Evolutionary conservation across 2,113 vertebrate species (phyloP), one percentile per base, ranked within the genome.

Genomic region (Aramus guarauna): DNA sequence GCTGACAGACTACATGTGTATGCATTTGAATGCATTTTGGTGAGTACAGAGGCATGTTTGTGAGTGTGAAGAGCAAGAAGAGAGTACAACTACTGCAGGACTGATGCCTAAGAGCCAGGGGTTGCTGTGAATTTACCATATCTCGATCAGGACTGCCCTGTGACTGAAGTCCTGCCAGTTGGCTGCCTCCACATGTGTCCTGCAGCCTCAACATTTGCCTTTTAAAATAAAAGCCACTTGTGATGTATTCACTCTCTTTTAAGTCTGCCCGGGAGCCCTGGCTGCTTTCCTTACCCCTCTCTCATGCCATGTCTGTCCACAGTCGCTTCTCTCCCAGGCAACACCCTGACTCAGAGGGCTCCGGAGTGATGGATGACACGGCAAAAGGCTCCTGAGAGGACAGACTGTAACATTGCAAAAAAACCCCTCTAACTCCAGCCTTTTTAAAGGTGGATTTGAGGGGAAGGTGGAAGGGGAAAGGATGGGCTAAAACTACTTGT

Each of bases 161-260:
- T 93, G 94, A 96, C 84, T 96, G 92, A 97, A 95, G 95, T 96
- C 56, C 62, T 95, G 96, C 92, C 97, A 97, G 78, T 66, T 97
- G 96, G 95, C 96, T 95, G 87, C 41, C 41, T 83, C 47, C 48
- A 76, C 47, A 50, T 79, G 69, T 53, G 27, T 95, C 94, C 81
- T 91, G 78, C 93, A 91, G 88, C 74, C 90, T 96, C 69, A 94
- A 85, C 47, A 94, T 93, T 96, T 80, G 85, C 88, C 71, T 97
- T 92, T 76, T 91, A 91, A 94, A 97, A 96, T 89, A 96, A 95
- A 95, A 93, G 74, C 43, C 84, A 92, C 48, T 94, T 91, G 88
- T 94, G 92, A 94, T 96, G 85, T 92, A 94, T 92, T 93, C 77
- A 53, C n/a, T 86, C 22, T 91, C 94, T 96, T 97, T 96, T 79